Evolutionary conservation across 1,140 invertebrate genomes (phyloP).

Genomic region (Meloidogyne chitwoodi): DNA sequence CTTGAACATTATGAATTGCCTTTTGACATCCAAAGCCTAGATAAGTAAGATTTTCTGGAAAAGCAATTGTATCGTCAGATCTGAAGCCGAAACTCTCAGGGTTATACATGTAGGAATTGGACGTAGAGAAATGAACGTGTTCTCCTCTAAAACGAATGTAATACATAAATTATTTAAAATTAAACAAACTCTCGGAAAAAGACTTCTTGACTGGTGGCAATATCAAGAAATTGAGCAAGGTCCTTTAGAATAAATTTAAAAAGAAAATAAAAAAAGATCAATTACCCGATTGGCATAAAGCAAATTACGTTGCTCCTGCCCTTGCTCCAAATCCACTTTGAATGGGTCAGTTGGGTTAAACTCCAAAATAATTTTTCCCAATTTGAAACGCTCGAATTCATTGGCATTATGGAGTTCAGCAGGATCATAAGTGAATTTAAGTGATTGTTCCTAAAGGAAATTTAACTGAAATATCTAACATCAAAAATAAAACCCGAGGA

Average conservation of each 20-base stretch:
- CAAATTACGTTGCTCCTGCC: neutral
- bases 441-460: neutral
- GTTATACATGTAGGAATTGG: neutral
- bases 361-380: neutral
- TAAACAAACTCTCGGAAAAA: slow-evolving; percentile 11
- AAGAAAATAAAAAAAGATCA: neutral
- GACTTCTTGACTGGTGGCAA: slow-evolving; percentile 25
- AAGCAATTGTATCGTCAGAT: neutral
- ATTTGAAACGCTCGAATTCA: slow-evolving; percentile 4
- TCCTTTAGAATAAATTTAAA: neutral
- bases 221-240: slow-evolving; percentile 23
- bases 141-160: neutral
- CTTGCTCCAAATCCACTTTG: slow-evolving; percentile 1
- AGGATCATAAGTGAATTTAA: neutral
- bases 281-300: neutral
- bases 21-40: slow-evolving; percentile 1
- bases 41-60: slow-evolving; percentile 17
- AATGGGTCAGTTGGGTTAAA: neutral
- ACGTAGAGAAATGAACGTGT: slow-evolving; percentile 18
- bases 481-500: neutral
- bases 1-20: slow-evolving; percentile 7
- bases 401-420: neutral
- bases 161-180: neutral
- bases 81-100: slow-evolving; percentile 3
- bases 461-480: neutral